Evolutionary conservation across 2,113 vertebrate genomes (phyloP), one percentile per base, ranked within the genome.

Genomic region (Microcebus murinus): DNA sequence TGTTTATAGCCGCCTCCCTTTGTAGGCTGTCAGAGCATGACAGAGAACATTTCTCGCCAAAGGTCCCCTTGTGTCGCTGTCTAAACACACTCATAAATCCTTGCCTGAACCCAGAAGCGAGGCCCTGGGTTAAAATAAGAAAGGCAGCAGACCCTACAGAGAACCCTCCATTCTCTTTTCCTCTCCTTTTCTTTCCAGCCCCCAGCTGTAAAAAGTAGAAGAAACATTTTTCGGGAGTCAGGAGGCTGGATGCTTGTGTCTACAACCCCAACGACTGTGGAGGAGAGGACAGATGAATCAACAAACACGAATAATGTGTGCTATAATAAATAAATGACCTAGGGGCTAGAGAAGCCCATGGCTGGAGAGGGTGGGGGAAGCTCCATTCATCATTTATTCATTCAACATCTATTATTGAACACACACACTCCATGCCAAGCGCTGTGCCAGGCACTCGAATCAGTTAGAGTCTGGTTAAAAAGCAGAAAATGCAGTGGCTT

Each of bases 1-100:
- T 50, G n/a, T 31, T 90, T 86, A 59, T 87, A 80, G 57, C 55
- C 12, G 42, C 73, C 65, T 83, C 93, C 14, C 50, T 77, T 86
- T 12, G 9, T 59, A 89, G 74, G 80, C 74, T 68, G 89, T 85
- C 90, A 96, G 84, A 96, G 61, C 36, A 10, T 94, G 76, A 83
- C 94, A 94, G 86, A 67, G 84, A 97, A 92, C 90, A 73, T 89
- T 96, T 95, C 88, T 96, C 12, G 5, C 96, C 94, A 95, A 91
- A 85, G 70, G 67, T 87, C 79, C 77, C 91, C 68, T 82, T 10
- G 14, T 90, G 87, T 90, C 82, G 14, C 93, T n/a, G 91, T 61
- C 92, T 98, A 92, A 96, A 92, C 87, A 94, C 95, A 88, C 85
- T 91, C 96, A 96, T 95, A 95, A 97, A 95, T 98, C 93, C 94